Evolutionary conservation across 1,140 invertebrate species (phyloP).

Genomic region (Heterodera schachtii): DNA sequence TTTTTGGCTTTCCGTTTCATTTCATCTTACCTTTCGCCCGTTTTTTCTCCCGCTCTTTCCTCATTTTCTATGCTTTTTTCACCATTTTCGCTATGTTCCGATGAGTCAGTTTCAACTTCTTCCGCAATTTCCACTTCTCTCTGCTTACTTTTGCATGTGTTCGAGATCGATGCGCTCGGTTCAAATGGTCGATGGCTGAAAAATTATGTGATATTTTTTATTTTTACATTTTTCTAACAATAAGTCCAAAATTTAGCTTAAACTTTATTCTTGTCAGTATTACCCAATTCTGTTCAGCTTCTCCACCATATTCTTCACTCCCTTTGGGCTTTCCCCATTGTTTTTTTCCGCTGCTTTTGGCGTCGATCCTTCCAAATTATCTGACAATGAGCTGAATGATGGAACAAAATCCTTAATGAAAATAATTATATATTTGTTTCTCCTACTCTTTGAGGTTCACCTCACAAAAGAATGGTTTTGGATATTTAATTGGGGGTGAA

Average conservation of each 20-base stretch:
- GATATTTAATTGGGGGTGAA: background rate
- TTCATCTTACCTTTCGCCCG: background rate
- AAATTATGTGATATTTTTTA: background rate
- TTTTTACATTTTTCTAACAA: background rate
- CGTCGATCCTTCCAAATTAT: background rate
- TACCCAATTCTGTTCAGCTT: conserved; percentile 16
- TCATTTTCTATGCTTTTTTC: background rate
- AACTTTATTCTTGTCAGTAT: no score
- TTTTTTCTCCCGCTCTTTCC: background rate
- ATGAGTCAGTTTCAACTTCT: conserved; percentile 10
- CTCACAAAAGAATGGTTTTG: background rate
- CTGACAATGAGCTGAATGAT: background rate
- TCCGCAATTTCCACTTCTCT: background rate
- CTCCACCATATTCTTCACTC: background rate
- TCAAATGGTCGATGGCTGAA: conserved; percentile 4
- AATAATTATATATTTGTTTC: background rate
- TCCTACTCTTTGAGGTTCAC: background rate
- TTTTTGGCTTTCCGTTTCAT: background rate
- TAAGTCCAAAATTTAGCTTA: no score
- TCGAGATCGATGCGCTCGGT: background rate
- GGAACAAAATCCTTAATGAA: background rate
- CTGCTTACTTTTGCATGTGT: background rate
- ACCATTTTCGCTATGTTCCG: background rate
- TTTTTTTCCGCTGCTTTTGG: background rate
- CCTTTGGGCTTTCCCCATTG: background rate